These are phyloP conservation scores for Coelopa frigida DNA, from an alignment of 1,140 invertebrate species.

Conservation along the genomic window DNA sequence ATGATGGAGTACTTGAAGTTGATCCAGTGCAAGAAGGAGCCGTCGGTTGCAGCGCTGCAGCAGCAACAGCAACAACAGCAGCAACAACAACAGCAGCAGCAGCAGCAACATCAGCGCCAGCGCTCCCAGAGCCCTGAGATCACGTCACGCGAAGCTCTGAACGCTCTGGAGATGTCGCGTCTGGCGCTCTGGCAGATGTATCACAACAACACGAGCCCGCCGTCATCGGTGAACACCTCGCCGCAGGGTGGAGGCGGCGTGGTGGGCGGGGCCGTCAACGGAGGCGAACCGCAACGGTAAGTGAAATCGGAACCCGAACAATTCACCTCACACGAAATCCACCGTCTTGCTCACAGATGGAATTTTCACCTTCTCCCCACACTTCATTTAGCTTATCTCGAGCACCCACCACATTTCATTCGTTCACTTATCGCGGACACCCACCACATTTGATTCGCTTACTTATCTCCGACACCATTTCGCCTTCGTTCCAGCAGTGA, in stretches of 20 bases:
- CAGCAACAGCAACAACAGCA: slow-evolving; percentile 34
- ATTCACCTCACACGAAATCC: no score
- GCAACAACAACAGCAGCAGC: slow-evolving; percentile 3
- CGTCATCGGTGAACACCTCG: slow-evolving; percentile 20
- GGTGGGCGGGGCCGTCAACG: not conserved
- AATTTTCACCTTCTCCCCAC: no score
- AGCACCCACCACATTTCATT: no score
- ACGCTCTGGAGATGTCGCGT: slow-evolving; percentile 64
- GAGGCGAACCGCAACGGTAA: slow-evolving; percentile 50
- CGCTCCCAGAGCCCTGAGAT: slow-evolving; percentile 52
- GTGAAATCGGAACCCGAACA: slow-evolving; percentile 9
- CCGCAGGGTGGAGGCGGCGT: slow-evolving; percentile 19
- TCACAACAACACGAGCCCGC: slow-evolving; percentile 54
- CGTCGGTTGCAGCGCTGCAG: slow-evolving; percentile 34
- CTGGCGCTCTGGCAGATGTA: slow-evolving; percentile 77
- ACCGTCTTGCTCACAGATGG: no score
- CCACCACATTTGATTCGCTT: slow-evolving; percentile 6
- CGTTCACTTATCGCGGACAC: slow-evolving; percentile 15
- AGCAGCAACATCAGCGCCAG: slow-evolving; percentile 26
- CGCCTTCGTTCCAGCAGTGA: slow-evolving; percentile 46
- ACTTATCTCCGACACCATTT: not conserved
- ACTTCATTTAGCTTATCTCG: no score
- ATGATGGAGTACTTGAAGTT: slow-evolving; percentile 72
- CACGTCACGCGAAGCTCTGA: slow-evolving; percentile 53
- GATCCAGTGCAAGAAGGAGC: slow-evolving; percentile 51